phyloP scores from a whole-genome alignment of 1,140 invertebrate species.

The Heliothis virescens region DNA sequence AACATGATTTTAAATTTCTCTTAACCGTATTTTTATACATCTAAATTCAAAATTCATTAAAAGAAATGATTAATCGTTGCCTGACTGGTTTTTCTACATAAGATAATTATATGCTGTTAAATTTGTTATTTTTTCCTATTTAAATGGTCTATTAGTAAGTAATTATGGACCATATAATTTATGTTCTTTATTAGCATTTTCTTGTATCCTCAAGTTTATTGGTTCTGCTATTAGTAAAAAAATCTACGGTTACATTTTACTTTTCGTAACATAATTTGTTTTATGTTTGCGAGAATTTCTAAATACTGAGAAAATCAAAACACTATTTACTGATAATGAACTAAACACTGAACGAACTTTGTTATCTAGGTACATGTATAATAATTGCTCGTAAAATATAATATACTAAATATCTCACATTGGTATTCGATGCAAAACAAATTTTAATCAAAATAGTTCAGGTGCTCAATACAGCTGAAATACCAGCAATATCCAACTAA shows the following conservation, averaged over 20 bases:
- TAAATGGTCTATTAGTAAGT: slow-evolving; percentile 34
- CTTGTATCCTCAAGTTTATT: slow-evolving; percentile 21
- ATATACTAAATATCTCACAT: too few species aligned
- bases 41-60: slow-evolving; percentile 5
- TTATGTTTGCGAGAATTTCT: slow-evolving; percentile 1
- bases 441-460: too few species aligned
- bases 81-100: slow-evolving; percentile 6
- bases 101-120: slow-evolving; percentile 40
- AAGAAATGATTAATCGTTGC: neutral
- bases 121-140: slow-evolving; percentile 24
- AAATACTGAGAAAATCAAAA: neutral
- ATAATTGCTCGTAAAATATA: too few species aligned
- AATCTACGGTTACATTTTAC: slow-evolving; percentile 15
- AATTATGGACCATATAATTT: slow-evolving; percentile 42
- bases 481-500: neutral
- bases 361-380: too few species aligned
- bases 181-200: slow-evolving; percentile 39
- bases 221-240: slow-evolving; percentile 13
- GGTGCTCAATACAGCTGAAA: neutral
- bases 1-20: neutral
- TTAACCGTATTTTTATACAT: neutral
- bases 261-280: slow-evolving; percentile 16
- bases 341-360: neutral
- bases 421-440: too few species aligned
- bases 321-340: slow-evolving; percentile 1